A percentile compares a stretch with the other conserved stretches of the same genome.
Evolutionary conservation across 1,140 invertebrate species (phyloP).

Genomic region (Scaptodrosophila lebanonensis): DNA sequence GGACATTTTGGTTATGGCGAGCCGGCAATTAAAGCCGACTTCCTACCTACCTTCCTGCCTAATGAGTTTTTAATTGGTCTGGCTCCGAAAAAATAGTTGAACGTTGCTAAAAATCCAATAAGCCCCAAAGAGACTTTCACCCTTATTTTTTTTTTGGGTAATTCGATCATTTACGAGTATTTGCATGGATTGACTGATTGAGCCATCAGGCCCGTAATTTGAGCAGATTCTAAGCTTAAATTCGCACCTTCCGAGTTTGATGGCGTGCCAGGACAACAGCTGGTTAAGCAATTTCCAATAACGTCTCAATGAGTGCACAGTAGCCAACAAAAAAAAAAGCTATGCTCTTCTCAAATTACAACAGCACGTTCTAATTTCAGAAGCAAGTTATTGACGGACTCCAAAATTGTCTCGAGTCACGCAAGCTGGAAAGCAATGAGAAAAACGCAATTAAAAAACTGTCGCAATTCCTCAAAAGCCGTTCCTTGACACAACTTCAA

Average conservation of each 20-base stretch:
- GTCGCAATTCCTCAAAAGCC: too few relatives aligned
- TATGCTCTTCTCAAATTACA: conserved; percentile 37
- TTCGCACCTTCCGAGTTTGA: conserved; percentile 32
- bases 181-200: too few relatives aligned
- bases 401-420: too few relatives aligned
- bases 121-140: conserved; percentile 22
- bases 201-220: conserved; percentile 53
- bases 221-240: conserved; percentile 47
- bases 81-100: conserved; percentile 31
- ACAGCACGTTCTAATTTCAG: neutral
- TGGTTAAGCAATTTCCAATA: conserved; percentile 5
- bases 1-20: conserved; percentile 63
- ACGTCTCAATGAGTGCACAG: conserved; percentile 12
- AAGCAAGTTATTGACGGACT: too few relatives aligned
- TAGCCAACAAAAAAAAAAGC: conserved; percentile 30
- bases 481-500: too few relatives aligned
- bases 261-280: conserved; percentile 21
- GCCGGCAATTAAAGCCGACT: conserved; percentile 61
- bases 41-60: conserved; percentile 24
- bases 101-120: conserved; percentile 9
- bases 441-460: too few relatives aligned
- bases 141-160: conserved; percentile 13
- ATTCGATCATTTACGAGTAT: too few relatives aligned
- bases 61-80: conserved; percentile 70
- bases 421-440: too few relatives aligned